Evolutionary conservation across 1,140 invertebrate genomes (phyloP), one percentile per base, ranked within the genome.

Genomic region (Ridgeia piscesae): DNA sequence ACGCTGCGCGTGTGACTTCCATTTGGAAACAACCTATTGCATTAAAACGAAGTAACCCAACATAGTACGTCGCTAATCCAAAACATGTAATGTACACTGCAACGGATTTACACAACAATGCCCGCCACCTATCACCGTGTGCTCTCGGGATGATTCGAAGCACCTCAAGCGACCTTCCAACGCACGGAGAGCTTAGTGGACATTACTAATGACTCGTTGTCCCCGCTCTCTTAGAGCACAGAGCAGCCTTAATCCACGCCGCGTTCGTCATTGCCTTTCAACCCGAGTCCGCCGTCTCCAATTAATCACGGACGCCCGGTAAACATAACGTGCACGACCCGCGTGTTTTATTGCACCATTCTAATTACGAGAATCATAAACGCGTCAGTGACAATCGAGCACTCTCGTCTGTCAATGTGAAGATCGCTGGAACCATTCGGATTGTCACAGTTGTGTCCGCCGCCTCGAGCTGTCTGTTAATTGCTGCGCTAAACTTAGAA

Each of bases 1-100:
- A 42, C 17, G 17, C 31, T 14, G 14, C 34, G 11, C 21, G 0
- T 90, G 34, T 9, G 34, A 0, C 17, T 31, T 89, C 89, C 4
- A 89, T 89, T 34, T 90, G 6, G 89, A 34, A 90, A 90, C 31
- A 90, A 90, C 35, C 17, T 33, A 90, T 90, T 90, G 89, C 4
- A 6, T 42, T n/a, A 89, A 89, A 33, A 6, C 4, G 34, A n/a
- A n/a, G n/a, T n/a, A 33, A 34, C 14, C n/a, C 34, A 90, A 17
- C 35, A 90, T 90, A 27, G 27, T 21, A 21, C 27, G 17, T 77
- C 14, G 58, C 58, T 77, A 77, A 77, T 77, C 58, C 58, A 21
- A 77, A 77, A 77, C 17, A 14, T 77, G 17, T 77, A 21, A 31
- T n/a, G n/a, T 77, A 77, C 17, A 27, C 27, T 77, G 58, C 17